Evolutionary conservation across 2,113 vertebrate species (phyloP).

Genomic region (Mus pahari): DNA sequence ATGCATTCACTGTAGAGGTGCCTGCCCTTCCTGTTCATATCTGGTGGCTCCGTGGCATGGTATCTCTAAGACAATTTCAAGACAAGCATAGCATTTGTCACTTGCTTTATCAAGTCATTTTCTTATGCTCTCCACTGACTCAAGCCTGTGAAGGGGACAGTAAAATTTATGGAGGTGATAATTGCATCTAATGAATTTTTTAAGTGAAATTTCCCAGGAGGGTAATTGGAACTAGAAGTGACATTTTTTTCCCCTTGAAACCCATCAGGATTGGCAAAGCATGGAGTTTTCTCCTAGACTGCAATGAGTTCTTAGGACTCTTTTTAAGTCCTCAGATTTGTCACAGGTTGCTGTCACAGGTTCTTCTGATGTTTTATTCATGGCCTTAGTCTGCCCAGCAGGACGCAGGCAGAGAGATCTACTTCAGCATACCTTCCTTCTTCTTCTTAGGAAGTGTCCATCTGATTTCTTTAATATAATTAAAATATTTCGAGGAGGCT

Average conservation of each 20-base stretch:
- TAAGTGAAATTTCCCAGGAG: conserved; percentile 60
- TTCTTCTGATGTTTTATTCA: conserved; percentile 3
- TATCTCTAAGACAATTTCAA: conserved; percentile 15
- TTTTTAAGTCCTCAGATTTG: not conserved
- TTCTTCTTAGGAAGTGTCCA: conserved; percentile 39
- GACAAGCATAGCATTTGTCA: conserved; percentile 26
- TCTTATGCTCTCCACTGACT: not conserved
- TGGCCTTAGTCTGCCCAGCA: conserved; percentile 16
- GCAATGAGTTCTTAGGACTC: not conserved
- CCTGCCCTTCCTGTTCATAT: not conserved
- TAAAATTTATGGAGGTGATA: conserved; percentile 61
- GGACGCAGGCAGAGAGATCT: not conserved
- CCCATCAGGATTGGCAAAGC: not conserved
- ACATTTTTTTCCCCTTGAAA: conserved; percentile 49
- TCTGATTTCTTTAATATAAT: conserved; percentile 52
- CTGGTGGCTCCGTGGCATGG: not conserved
- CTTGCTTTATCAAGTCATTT: conserved; percentile 49
- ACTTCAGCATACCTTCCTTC: not conserved
- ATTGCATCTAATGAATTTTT: conserved; percentile 73
- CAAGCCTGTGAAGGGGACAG: conserved; percentile 26
- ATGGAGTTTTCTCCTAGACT: not conserved
- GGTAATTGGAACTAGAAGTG: conserved; percentile 21
- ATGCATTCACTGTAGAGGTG: not conserved
- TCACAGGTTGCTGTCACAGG: conserved; percentile 6
- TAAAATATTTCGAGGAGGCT: conserved; percentile 42